phyloP scores from a whole-genome alignment of 2,888 invertebrate species.

The Apeira syringaria region DNA sequence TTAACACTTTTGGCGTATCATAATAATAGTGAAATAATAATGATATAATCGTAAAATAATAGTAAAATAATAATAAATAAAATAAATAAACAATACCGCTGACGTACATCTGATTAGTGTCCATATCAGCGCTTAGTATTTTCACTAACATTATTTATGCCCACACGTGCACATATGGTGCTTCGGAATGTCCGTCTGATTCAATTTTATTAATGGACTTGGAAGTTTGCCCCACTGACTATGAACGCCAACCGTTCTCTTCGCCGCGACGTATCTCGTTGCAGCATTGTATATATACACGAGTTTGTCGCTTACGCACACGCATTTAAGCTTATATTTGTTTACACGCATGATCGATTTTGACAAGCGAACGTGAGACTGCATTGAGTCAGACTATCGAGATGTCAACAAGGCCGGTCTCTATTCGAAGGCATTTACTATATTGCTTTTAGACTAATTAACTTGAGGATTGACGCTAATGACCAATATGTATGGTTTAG shows the following conservation, averaged over 20 bases:
- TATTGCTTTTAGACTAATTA: slow-evolving; percentile 69
- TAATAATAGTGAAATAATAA: too few relatives aligned
- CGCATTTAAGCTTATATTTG: slow-evolving; percentile 51
- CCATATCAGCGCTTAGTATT: slow-evolving; percentile 13
- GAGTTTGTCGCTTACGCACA: slow-evolving; percentile 50
- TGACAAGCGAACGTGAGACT: slow-evolving; percentile 48
- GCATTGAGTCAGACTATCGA: slow-evolving; percentile 67
- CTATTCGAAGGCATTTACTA: slow-evolving; percentile 59
- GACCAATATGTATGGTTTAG: slow-evolving; percentile 24
- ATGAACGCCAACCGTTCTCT: slow-evolving; percentile 69
- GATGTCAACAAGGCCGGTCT: slow-evolving; percentile 70
- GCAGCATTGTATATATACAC: slow-evolving; percentile 39
- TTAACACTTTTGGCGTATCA: too few relatives aligned
- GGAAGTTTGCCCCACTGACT: slow-evolving; percentile 82
- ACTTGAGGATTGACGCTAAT: slow-evolving; percentile 57
- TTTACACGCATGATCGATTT: slow-evolving; percentile 32
- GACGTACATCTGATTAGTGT: slow-evolving; percentile 14
- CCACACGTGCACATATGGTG: slow-evolving; percentile 76
- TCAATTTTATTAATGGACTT: slow-evolving; percentile 84
- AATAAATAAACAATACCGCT: too few relatives aligned
- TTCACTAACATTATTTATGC: slow-evolving; percentile 61
- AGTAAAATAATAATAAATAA: too few relatives aligned
- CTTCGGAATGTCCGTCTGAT: slow-evolving; percentile 79
- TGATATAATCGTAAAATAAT: too few relatives aligned
- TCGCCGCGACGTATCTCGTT: slow-evolving; percentile 62